Evolutionary conservation across 2,113 vertebrate species (phyloP).

Genomic region (Tretioscincus oriximinensis): DNA sequence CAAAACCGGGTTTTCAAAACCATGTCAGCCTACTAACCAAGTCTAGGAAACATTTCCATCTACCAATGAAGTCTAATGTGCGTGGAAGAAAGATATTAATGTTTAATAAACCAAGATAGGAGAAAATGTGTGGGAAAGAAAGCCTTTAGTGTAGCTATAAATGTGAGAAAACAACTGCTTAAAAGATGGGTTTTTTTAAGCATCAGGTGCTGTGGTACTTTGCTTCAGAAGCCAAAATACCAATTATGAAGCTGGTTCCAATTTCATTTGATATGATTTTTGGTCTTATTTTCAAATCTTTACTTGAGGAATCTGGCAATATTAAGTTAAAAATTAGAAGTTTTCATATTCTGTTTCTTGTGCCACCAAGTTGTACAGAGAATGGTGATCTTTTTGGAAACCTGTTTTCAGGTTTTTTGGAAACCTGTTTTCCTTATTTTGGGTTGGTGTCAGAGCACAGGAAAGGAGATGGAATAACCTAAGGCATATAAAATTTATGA

Average conservation of each 20-base stretch:
- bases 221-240: background rate
- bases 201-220: background rate
- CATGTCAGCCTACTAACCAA: background rate
- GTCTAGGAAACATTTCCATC: background rate
- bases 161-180: background rate
- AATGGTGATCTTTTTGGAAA: background rate
- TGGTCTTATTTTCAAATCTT: background rate
- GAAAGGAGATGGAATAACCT: conserved; percentile 14
- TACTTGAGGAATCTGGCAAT: background rate
- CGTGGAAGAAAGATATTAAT: background rate
- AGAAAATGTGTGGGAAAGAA: too few species aligned
- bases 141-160: background rate
- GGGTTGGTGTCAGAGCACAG: conserved; percentile 19
- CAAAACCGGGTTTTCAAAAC: too few species aligned
- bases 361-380: background rate
- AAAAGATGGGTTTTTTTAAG: background rate
- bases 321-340: background rate
- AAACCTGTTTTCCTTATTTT: conserved; percentile 24
- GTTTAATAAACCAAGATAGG: background rate
- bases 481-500: background rate
- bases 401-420: too few species aligned
- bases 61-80: background rate
- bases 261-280: too few species aligned
- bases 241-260: too few species aligned
- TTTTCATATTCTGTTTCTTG: background rate